phyloP scores from a whole-genome alignment of 2,797 vertebrate species.

The Corythornis leucogaster region DNA sequence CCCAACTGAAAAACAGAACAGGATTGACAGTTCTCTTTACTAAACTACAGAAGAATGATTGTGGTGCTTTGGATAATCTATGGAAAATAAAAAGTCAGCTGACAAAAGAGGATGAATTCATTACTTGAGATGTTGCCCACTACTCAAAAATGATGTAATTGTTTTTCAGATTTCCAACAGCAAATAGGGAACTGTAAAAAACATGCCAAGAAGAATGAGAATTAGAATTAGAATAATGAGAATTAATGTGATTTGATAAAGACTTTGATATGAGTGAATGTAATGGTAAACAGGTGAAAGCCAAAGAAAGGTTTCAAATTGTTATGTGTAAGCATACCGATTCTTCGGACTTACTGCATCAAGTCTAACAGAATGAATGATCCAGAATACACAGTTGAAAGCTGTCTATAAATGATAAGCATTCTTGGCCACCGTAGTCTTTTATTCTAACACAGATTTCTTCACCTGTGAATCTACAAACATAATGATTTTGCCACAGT shows the following conservation, averaged over 20 bases:
- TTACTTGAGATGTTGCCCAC: not conserved
- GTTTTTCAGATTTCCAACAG: not conserved
- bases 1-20: not conserved
- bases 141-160: not conserved
- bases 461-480: not conserved
- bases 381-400: not conserved
- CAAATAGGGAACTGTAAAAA: not conserved
- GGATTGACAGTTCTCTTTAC: not conserved
- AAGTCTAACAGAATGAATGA: not conserved
- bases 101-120: not conserved
- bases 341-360: not conserved
- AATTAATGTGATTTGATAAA: not conserved
- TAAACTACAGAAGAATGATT: not conserved
- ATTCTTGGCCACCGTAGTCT: not conserved
- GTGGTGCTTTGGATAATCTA: not conserved
- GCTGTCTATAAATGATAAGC: not conserved
- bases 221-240: not conserved
- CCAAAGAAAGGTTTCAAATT: not conserved
- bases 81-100: not conserved
- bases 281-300: not conserved
- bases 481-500: not conserved
- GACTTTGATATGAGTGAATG: not conserved
- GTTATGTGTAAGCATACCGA: not conserved
- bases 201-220: not conserved
- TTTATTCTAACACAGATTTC: not conserved